Conservation (phyloP, 2,888 invertebrate species). For the Aporophyla nigra region DNA sequence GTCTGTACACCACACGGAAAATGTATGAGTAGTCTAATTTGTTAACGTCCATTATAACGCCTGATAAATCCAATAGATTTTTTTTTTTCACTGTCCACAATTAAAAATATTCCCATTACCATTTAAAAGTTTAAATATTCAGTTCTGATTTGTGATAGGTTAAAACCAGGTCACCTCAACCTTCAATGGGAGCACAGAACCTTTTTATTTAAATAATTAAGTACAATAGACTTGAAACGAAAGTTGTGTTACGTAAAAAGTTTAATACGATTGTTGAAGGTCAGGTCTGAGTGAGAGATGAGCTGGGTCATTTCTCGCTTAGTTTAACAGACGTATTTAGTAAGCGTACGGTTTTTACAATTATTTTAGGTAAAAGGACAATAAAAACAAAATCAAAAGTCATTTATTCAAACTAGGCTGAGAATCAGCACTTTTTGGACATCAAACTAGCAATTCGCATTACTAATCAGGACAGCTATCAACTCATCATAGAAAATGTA, state of each 20-base stretch:
- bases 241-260: slow-evolving; percentile 61
- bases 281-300: slow-evolving; percentile 8
- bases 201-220: slow-evolving; percentile 61
- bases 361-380: too few species aligned
- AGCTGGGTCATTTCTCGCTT: slow-evolving; percentile 31
- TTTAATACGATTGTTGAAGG: slow-evolving; percentile 44
- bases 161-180: slow-evolving; percentile 39
- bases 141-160: slow-evolving; percentile 24
- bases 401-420: too few species aligned
- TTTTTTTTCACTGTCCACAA: background rate
- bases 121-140: slow-evolving; percentile 3
- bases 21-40: too few species aligned
- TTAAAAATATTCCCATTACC: slow-evolving; percentile 6
- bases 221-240: slow-evolving; percentile 50
- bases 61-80: too few species aligned
- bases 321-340: slow-evolving; percentile 4
- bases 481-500: too few species aligned
- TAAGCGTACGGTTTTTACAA: background rate
- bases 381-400: too few species aligned
- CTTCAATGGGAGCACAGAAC: slow-evolving; percentile 31
- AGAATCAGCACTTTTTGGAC: too few species aligned
- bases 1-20: too few species aligned
- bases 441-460: too few species aligned
- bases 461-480: too few species aligned
- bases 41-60: too few species aligned